Conservation (phyloP, 1,140 invertebrate genomes). For the Pseudomyrmex dendroicus region DNA sequence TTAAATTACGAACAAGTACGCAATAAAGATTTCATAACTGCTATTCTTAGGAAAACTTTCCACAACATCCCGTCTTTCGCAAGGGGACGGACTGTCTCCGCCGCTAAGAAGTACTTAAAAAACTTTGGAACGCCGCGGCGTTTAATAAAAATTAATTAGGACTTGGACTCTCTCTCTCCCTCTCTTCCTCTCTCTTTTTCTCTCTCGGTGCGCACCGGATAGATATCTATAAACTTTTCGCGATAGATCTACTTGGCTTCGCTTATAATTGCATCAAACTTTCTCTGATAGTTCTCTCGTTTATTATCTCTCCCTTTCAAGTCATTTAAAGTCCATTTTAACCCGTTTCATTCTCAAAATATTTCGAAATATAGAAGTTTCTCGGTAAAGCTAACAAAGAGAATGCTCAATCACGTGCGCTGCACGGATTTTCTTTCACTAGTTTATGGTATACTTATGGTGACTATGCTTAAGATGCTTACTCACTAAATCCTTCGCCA, state of each 20-base stretch:
- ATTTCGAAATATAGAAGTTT: conserved; percentile 28
- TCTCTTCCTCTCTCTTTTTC: conserved; percentile 1
- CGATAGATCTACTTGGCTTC: conserved; percentile 43
- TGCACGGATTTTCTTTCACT: background rate
- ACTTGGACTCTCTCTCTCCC: conserved; percentile 53
- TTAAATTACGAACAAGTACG: conserved; percentile 71
- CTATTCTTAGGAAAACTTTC: conserved; percentile 64
- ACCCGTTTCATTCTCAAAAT: conserved; percentile 43
- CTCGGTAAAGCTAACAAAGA: conserved; percentile 2
- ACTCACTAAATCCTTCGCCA: no score
- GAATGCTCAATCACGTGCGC: background rate
- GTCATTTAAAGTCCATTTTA: conserved; percentile 45
- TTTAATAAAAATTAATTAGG: conserved; percentile 81
- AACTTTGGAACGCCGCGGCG: conserved; percentile 73
- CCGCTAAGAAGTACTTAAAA: conserved; percentile 76
- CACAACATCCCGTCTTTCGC: conserved; percentile 53
- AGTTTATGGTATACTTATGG: background rate
- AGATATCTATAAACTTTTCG: conserved; percentile 76
- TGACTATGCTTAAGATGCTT: background rate
- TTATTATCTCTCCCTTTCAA: conserved; percentile 59
- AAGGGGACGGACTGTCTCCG: conserved; percentile 44
- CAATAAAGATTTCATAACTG: conserved; percentile 71
- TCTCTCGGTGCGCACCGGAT: conserved; percentile 53
- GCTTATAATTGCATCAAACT: conserved; percentile 75
- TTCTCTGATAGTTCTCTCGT: conserved; percentile 54